A percentile compares a stretch with the other conserved stretches of the same genome.
phyloP scores from a whole-genome alignment of 2,113 vertebrate genomes.

The Diglossa brunneiventris region DNA sequence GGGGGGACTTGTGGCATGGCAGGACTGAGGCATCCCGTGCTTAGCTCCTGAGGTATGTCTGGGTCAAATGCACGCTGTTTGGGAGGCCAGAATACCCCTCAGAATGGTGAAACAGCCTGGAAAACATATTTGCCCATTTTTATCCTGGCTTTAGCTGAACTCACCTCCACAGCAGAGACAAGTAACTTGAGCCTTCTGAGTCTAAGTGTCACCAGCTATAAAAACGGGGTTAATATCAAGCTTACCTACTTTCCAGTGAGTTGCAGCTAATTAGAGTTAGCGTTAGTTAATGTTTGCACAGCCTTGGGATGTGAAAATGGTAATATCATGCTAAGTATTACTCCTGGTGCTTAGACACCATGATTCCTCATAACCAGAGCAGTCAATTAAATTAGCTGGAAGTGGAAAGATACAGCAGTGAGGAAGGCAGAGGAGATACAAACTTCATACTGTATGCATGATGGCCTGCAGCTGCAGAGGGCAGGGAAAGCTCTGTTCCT shows the following conservation, averaged over 20 bases:
- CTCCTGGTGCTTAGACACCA: neutral
- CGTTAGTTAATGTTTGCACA: constrained; percentile 19
- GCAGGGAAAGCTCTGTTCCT: neutral
- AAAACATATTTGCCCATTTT: neutral
- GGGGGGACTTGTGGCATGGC: neutral
- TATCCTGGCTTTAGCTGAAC: neutral
- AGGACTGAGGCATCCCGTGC: neutral
- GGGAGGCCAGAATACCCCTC: neutral
- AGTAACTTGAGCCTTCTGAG: neutral
- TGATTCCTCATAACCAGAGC: constrained; percentile 28
- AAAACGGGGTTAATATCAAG: constrained; percentile 12
- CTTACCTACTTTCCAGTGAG: constrained; percentile 20
- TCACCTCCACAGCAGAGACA: neutral
- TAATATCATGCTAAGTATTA: constrained; percentile 26
- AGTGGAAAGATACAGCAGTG: neutral
- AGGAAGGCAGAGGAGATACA: neutral
- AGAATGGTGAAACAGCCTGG: neutral
- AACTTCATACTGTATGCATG: constrained; percentile 2
- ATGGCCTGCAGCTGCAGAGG: neutral
- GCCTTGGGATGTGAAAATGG: constrained; percentile 26
- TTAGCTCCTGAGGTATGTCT: neutral
- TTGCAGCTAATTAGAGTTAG: constrained; percentile 20
- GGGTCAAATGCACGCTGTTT: neutral
- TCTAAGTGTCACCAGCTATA: constrained; percentile 3
- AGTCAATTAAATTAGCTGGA: constrained; percentile 24